phyloP scores from a whole-genome alignment of 2,113 vertebrate species.

The Chinchilla lanigera region DNA sequence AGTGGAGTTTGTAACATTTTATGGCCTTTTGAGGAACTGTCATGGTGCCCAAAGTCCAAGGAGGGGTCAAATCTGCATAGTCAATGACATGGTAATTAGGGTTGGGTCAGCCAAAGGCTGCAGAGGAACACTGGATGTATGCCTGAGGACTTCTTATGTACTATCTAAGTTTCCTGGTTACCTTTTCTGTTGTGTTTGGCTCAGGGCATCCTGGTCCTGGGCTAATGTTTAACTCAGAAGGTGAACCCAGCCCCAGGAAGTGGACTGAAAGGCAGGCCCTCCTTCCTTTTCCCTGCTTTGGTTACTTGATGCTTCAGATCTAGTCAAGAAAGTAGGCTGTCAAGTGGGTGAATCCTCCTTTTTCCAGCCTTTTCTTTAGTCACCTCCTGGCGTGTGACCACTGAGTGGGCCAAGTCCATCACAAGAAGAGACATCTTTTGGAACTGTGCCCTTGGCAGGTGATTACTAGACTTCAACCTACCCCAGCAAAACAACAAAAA shows the following conservation, averaged over 20 bases:
- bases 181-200: neutral
- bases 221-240: neutral
- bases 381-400: neutral
- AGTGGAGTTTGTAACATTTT: neutral
- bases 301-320: neutral
- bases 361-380: neutral
- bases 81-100: neutral
- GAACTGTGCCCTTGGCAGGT: neutral
- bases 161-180: neutral
- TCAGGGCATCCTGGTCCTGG: neutral
- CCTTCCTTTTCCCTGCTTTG: neutral
- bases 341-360: neutral
- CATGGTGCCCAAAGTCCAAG: neutral
- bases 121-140: neutral
- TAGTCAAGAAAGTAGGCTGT: neutral
- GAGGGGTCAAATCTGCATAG: neutral
- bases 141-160: neutral
- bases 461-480: neutral
- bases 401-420: neutral
- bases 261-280: neutral
- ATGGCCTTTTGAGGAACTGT: neutral
- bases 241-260: neutral
- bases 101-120: neutral
- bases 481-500: neutral
- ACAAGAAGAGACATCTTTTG: neutral